These are phyloP conservation scores for Neomicropteryx cornuta DNA, from an alignment of 1,140 invertebrate genomes.

Conservation along the genomic window DNA sequence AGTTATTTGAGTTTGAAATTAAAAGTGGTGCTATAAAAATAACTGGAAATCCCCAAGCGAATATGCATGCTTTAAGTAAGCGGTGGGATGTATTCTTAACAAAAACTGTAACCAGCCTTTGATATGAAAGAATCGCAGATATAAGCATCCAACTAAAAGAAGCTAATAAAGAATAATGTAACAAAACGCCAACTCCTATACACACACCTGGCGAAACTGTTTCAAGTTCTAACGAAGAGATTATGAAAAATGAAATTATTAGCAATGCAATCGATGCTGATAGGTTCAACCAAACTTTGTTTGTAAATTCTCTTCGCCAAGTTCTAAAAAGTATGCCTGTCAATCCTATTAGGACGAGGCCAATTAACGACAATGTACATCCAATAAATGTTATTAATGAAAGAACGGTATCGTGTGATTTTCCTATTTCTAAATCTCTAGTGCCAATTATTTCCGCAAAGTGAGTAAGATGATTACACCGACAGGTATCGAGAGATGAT, in stretches of 20 bases:
- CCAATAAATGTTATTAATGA: conserved; percentile 32
- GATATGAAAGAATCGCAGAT: conserved; percentile 34
- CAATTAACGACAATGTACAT: conserved; percentile 32
- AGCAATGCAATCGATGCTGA: conserved; percentile 30
- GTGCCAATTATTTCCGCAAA: conserved; percentile 36
- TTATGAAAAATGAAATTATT: conserved; percentile 26
- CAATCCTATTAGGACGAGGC: conserved; percentile 27
- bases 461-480: conserved; percentile 38
- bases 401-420: conserved; percentile 22
- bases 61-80: conserved; percentile 31
- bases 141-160: conserved; percentile 43
- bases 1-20: conserved; percentile 25
- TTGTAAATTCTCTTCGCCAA: conserved; percentile 37
- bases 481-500: conserved; percentile 27
- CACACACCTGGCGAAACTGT: conserved; percentile 21
- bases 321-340: conserved; percentile 33
- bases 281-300: conserved; percentile 39
- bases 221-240: conserved; percentile 24
- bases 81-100: conserved; percentile 33
- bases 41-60: conserved; percentile 32
- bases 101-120: conserved; percentile 33
- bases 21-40: conserved; percentile 29
- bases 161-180: conserved; percentile 35
- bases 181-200: conserved; percentile 27
- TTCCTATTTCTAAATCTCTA: conserved; percentile 20